Conservation (phyloP, 2,797 vertebrate genomes). For the Smutsia temminckii region DNA sequence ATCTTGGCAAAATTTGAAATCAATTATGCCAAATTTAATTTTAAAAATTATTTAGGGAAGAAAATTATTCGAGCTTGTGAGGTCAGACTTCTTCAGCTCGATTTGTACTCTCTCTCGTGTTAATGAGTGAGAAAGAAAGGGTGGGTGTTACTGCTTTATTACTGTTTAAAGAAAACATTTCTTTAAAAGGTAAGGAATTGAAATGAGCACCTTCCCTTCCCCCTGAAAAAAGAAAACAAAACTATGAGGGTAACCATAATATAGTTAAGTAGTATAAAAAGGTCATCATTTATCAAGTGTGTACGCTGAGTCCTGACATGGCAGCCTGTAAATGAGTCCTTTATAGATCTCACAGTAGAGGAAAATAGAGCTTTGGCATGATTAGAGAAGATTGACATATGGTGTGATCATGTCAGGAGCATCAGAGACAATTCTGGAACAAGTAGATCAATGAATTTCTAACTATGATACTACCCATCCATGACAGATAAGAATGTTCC, state of each 20-base stretch:
- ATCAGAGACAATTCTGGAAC: conserved; percentile 8
- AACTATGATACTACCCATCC: neutral
- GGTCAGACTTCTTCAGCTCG: neutral
- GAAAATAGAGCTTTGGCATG: neutral
- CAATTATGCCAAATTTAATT: neutral
- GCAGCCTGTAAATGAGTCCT: neutral
- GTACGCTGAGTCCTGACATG: neutral
- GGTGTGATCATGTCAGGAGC: neutral
- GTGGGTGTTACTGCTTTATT: neutral
- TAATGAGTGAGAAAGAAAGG: neutral
- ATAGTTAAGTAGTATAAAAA: neutral
- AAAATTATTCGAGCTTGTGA: neutral
- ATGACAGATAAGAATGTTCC: neutral
- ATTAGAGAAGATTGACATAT: neutral
- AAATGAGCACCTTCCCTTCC: neutral
- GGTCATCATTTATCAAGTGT: neutral
- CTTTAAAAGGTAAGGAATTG: neutral
- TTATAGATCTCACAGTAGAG: neutral
- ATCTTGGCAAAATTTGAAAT: neutral
- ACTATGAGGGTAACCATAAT: neutral
- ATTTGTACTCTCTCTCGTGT: neutral
- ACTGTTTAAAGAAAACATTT: neutral
- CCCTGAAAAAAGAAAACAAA: neutral
- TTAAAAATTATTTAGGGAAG: neutral
- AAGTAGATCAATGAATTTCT: neutral